phyloP scores from a whole-genome alignment of 2,888 invertebrate species.

The Kryphioiulus occultus region DNA sequence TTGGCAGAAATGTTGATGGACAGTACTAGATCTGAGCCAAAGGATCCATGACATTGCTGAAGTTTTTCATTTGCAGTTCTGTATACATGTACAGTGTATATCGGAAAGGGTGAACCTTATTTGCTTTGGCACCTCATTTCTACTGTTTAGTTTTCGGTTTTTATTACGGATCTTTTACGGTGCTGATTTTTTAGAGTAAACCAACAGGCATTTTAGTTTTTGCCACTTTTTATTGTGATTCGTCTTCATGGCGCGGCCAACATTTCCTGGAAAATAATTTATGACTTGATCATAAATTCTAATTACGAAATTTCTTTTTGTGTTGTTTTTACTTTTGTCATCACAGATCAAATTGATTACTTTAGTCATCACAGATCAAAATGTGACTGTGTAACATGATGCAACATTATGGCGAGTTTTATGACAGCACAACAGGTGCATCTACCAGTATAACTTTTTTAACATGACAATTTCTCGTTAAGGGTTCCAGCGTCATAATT shows the following conservation, averaged over 20 bases:
- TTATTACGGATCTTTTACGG: neutral
- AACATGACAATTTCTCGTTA: neutral
- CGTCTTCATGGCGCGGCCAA: neutral
- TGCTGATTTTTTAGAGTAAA: neutral
- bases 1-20: constrained; percentile 21
- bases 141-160: neutral
- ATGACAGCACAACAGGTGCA: neutral
- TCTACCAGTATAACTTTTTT: neutral
- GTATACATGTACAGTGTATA: neutral
- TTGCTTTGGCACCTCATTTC: constrained; percentile 4
- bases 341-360: neutral
- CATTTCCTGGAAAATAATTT: neutral
- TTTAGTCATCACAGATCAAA: neutral
- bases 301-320: neutral
- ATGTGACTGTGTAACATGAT: neutral
- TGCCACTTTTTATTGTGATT: neutral
- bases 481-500: neutral
- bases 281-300: neutral
- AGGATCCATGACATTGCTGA: constrained; percentile 20
- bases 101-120: neutral
- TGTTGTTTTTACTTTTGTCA: neutral
- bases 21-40: constrained; percentile 32
- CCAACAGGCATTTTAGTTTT: neutral
- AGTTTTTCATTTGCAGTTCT: no score
- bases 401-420: neutral